These are phyloP conservation scores for Trematocara unimaculatum DNA, from an alignment of 2,113 vertebrate genomes.

Conservation along the genomic window DNA sequence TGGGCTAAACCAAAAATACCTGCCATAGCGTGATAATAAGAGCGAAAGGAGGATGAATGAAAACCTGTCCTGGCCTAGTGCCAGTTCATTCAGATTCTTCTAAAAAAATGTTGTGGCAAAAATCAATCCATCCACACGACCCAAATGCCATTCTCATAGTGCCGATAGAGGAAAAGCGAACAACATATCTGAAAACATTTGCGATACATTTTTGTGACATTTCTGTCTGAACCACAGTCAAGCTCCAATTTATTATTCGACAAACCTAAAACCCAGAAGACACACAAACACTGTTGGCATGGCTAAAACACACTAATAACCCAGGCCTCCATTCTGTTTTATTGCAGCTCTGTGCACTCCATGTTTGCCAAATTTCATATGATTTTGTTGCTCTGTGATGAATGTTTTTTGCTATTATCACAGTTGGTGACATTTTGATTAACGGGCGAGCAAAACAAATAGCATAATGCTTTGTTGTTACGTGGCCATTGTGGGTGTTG, in stretches of 20 bases:
- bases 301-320: not conserved
- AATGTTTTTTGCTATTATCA: not conserved
- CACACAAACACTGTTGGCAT: not conserved
- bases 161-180: not conserved
- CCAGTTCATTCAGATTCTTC: not conserved
- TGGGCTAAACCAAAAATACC: not conserved
- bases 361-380: not conserved
- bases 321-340: not conserved
- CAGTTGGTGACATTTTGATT: constrained; percentile 14
- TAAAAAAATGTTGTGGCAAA: not conserved
- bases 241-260: not conserved
- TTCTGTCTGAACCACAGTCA: not conserved
- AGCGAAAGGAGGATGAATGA: not conserved
- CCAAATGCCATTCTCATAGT: not conserved
- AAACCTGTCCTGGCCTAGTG: not conserved
- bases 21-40: not conserved
- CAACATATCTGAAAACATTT: not conserved
- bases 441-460: not conserved
- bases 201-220: not conserved
- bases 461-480: not conserved
- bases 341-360: not conserved
- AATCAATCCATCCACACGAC: not conserved
- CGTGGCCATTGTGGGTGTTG: not conserved
- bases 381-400: not conserved
- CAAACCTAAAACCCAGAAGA: not conserved